Evolutionary conservation across 1,140 invertebrate species (phyloP).

Genomic region (Lanistes nyassanus): DNA sequence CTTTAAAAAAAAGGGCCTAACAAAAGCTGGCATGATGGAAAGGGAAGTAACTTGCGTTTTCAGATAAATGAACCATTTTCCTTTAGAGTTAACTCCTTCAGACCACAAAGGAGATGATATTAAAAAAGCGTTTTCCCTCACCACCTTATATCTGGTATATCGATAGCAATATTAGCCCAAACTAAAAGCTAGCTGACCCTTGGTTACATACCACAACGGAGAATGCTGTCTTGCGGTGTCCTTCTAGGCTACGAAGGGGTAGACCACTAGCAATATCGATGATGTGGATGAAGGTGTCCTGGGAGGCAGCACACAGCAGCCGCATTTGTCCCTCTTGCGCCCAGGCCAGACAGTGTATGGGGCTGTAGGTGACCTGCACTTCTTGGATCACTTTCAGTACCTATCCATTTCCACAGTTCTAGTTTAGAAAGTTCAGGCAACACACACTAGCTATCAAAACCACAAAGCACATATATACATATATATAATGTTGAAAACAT

Average conservation of each 20-base stretch:
- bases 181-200: too few species aligned
- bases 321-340: slow-evolving; percentile 43
- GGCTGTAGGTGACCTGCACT: slow-evolving; percentile 40
- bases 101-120: too few species aligned
- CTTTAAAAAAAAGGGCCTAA: too few species aligned
- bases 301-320: slow-evolving; percentile 40
- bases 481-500: too few species aligned
- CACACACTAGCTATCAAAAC: background rate
- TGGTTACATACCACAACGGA: slow-evolving; percentile 33
- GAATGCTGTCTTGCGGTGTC: slow-evolving; percentile 45
- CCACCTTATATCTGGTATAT: too few species aligned
- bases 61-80: too few species aligned
- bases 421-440: background rate
- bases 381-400: slow-evolving; percentile 35
- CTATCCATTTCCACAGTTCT: slow-evolving; percentile 19
- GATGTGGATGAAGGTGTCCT: slow-evolving; percentile 44
- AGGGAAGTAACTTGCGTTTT: too few species aligned
- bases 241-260: slow-evolving; percentile 43
- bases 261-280: slow-evolving; percentile 41
- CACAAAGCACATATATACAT: too few species aligned
- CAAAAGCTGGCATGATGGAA: too few species aligned
- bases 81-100: too few species aligned
- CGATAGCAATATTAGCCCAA: too few species aligned
- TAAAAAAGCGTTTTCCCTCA: too few species aligned
- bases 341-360: slow-evolving; percentile 44